Evolutionary conservation across 2,797 vertebrate genomes (phyloP).

Genomic region (Onychomys arenicola): DNA sequence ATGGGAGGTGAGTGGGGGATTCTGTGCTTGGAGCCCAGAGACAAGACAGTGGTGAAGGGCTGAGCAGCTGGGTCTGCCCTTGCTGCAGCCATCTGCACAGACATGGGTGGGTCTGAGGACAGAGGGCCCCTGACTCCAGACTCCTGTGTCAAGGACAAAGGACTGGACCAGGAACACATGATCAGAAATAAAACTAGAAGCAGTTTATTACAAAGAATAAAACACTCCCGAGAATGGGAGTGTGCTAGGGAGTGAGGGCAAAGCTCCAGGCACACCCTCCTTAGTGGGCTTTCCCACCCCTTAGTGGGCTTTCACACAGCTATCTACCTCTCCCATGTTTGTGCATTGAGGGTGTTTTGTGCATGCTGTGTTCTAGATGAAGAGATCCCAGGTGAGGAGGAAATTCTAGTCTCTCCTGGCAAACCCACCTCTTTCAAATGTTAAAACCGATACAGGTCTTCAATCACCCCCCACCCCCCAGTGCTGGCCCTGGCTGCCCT

Average conservation of each 20-base stretch:
- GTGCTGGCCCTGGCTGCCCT: background rate
- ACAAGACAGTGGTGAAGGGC: background rate
- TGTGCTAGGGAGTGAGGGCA: background rate
- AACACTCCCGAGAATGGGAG: background rate
- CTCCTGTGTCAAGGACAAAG: background rate
- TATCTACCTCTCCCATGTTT: background rate
- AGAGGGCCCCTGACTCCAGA: background rate
- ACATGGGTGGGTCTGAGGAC: background rate
- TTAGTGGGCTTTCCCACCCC: background rate
- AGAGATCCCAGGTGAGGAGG: background rate
- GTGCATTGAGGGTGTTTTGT: background rate
- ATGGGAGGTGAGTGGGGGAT: background rate
- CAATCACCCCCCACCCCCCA: too few species aligned
- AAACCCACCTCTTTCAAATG: background rate
- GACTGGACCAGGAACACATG: background rate
- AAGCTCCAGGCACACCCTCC: too few species aligned
- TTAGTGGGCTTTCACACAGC: background rate
- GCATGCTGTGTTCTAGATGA: background rate
- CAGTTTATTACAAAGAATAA: background rate
- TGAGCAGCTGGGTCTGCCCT: background rate
- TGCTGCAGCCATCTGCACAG: background rate
- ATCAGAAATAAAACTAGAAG: background rate
- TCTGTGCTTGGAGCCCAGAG: background rate
- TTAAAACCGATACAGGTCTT: background rate
- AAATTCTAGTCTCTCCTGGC: background rate